A percentile compares a stretch with the other conserved stretches of the same genome.
These are phyloP conservation scores for Atrichornis clamosus DNA, from an alignment of 2,113 vertebrate genomes.

Conservation along the genomic window DNA sequence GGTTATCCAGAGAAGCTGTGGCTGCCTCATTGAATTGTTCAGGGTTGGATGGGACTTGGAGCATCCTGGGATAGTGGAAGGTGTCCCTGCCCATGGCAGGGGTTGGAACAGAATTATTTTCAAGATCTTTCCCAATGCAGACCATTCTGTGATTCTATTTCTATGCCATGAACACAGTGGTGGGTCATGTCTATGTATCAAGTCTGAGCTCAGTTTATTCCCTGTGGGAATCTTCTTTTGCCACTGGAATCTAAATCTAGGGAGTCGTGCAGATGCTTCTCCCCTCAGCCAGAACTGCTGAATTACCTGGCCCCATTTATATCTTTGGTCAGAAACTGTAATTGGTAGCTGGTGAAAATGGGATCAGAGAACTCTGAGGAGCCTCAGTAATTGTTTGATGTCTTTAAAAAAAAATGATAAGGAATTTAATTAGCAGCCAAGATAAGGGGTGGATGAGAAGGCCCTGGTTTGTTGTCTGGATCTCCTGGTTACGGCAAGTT, in stretches of 20 bases:
- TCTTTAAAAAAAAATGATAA: not conserved
- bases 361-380: accelerated
- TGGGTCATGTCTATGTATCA: accelerated
- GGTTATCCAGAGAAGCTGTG: not conserved
- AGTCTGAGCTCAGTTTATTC: not conserved
- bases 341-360: not conserved
- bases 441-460: not conserved
- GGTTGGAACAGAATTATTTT: not conserved
- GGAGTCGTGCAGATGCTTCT: accelerated
- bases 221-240: not conserved
- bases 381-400: not conserved
- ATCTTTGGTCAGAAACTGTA: not conserved
- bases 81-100: not conserved
- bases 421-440: not conserved
- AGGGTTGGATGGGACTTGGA: not conserved
- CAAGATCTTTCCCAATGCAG: not conserved
- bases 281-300: not conserved
- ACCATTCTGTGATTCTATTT: accelerated
- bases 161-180: accelerated
- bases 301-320: not conserved
- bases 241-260: not conserved
- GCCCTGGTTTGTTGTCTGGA: slow-evolving; percentile 25
- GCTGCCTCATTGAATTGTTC: not conserved
- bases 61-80: not conserved
- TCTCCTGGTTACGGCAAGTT: slow-evolving; percentile 13